Evolutionary conservation across 2,113 vertebrate genomes (phyloP).

Genomic region (Heterochromis multidens): DNA sequence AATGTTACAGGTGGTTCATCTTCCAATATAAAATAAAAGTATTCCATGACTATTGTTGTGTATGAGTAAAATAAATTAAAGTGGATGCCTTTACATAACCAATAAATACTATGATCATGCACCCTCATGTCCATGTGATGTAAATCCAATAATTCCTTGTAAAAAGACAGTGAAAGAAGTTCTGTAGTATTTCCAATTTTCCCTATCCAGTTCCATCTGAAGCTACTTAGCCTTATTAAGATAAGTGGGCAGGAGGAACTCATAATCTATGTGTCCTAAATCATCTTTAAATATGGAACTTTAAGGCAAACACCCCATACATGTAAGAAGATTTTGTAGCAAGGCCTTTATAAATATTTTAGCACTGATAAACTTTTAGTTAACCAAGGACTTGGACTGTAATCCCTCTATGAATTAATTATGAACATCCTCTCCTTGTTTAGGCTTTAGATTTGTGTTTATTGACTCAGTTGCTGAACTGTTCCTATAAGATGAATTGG

Average conservation of each 20-base stretch:
- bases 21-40: background rate
- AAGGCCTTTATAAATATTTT: background rate
- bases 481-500: slow-evolving; percentile 32
- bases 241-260: background rate
- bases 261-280: background rate
- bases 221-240: background rate
- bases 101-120: background rate
- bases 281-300: background rate
- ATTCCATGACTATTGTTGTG: background rate
- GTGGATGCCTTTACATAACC: background rate
- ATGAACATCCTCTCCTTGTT: slow-evolving; percentile 3
- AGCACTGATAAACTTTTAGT: background rate
- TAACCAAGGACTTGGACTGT: background rate
- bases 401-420: slow-evolving; percentile 39
- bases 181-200: background rate
- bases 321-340: background rate
- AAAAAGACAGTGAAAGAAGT: background rate
- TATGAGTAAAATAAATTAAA: background rate
- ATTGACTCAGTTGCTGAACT: slow-evolving; percentile 25
- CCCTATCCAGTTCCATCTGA: background rate
- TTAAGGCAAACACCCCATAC: background rate
- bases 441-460: slow-evolving; percentile 27
- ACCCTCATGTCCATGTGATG: background rate
- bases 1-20: background rate
- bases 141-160: background rate